Conservation (phyloP, 1,140 invertebrate species). For the Drosophila navojoa region DNA sequence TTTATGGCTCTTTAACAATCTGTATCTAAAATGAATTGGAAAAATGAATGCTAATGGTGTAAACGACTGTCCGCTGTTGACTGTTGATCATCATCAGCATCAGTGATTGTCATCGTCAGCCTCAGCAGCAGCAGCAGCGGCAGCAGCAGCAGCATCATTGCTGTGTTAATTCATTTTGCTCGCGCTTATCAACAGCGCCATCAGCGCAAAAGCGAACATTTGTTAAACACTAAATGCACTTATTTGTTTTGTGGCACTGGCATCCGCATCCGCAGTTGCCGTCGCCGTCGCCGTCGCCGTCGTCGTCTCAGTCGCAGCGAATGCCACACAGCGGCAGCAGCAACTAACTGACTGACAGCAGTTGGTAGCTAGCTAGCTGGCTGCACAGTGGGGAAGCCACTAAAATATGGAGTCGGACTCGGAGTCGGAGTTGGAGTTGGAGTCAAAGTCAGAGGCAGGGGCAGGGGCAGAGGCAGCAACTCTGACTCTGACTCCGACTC, state of each 20-base stretch:
- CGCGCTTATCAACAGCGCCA: conserved; percentile 76
- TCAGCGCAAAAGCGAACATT: conserved; percentile 79
- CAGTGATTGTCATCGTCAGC: conserved; percentile 58
- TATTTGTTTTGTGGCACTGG: conserved; percentile 74
- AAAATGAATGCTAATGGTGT: conserved; percentile 27
- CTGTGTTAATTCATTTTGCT: conserved; percentile 66
- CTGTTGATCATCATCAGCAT: conserved; percentile 61
- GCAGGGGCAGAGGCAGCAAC: conserved; percentile 49
- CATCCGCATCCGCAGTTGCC: conserved; percentile 42
- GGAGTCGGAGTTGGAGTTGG: background rate
- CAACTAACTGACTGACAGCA: conserved; percentile 68
- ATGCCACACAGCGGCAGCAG: conserved; percentile 63
- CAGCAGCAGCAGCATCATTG: conserved; percentile 13
- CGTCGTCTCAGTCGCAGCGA: conserved; percentile 18
- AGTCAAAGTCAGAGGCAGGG: conserved; percentile 26
- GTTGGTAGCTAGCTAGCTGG: conserved; percentile 43
- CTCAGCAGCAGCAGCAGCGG: background rate
- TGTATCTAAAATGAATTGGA: conserved; percentile 36
- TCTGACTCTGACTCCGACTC: conserved; percentile 32
- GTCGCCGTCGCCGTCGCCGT: conserved; percentile 21
- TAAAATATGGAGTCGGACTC: conserved; percentile 58
- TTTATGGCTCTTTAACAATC: conserved; percentile 6
- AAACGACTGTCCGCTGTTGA: conserved; percentile 21
- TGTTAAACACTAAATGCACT: conserved; percentile 84
- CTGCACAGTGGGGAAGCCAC: conserved; percentile 76